Evolutionary conservation across 2,888 invertebrate species (phyloP), one percentile per base, ranked within the genome.

Genomic region (Strigamia crassipes): DNA sequence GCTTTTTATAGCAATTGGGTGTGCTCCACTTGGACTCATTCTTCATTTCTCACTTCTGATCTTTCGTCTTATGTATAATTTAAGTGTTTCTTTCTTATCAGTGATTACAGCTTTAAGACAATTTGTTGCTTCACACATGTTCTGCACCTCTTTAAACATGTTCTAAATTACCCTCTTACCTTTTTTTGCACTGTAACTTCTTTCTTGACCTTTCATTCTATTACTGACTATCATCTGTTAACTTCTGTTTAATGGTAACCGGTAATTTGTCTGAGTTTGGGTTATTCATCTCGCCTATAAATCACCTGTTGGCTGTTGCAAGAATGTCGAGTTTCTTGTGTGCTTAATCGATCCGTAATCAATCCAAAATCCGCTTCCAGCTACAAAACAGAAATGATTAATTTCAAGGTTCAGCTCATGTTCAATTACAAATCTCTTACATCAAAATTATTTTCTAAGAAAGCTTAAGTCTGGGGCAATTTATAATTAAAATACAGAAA

Each of bases 231-330:
- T 23, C 61, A 23, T 66, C 1, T 66, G 61, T 66, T 66, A 66
- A 66, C 61, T 66, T 66, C 61, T 66, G 23, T 23, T 23, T 23
- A 66, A 66, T 23, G 61, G 61, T 23, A 66, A 15, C 21, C 23
- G 10, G 61, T 66, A 66, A 66, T 66, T 66, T 66, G 21, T 66
- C 61, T 66, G 21, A 23, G 18, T 12, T 15, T 66, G 12, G 61
- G 61, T 23, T 66, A 66, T 66, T 66, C 61, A 66, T 66, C 61
- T 66, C 21, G 61, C 61, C 21, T n/a, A 66, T 66, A 66, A 66
- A 66, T 66, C 61, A 66, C 61, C 61, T 61, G 61, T 61, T 61
- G 61, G 4, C 61, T 61, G 61, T 61, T 61, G 61, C 61, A 66
- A 12, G 12, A 12, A 21, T 12, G 61, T 12, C 5, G 18, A 21